Evolutionary conservation across 37 sponge, comb jelly and placozoan species (phyloP).

Genomic region (Spongilla lacustris): DNA sequence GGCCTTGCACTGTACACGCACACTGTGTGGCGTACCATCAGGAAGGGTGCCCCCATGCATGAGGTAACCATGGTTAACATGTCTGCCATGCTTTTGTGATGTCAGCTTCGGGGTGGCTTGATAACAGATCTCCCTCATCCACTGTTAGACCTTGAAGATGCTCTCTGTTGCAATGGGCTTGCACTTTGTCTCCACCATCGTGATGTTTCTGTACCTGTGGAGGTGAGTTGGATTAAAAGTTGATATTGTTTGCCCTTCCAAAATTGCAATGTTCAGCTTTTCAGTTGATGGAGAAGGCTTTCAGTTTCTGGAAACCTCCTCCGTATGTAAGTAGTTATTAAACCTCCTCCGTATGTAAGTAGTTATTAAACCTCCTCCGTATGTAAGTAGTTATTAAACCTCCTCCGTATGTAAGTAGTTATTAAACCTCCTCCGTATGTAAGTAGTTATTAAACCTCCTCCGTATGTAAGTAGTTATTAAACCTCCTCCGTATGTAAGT

Average conservation of each 20-base stretch:
- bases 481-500: slow-evolving; percentile 58
- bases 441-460: slow-evolving; percentile 17
- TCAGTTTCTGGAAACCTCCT: slow-evolving; percentile 30
- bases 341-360: slow-evolving; percentile 58
- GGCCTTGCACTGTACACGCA: slow-evolving; percentile 49
- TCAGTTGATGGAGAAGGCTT: slow-evolving; percentile 48
- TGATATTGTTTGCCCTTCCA: neutral
- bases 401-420: slow-evolving; percentile 51
- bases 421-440: slow-evolving; percentile 57
- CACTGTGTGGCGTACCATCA: slow-evolving; percentile 62
- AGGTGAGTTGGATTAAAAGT: slow-evolving; percentile 29
- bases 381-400: slow-evolving; percentile 37
- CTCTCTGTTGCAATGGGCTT: slow-evolving; percentile 64
- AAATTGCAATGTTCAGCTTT: slow-evolving; percentile 5
- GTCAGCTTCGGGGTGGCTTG: neutral
- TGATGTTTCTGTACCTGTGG: slow-evolving; percentile 69
- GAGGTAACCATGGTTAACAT: slow-evolving; percentile 11
- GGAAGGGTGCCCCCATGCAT: slow-evolving; percentile 81
- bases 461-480: slow-evolving; percentile 49
- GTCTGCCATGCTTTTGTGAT: neutral
- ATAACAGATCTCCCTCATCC: neutral
- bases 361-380: slow-evolving; percentile 31
- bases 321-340: slow-evolving; percentile 49
- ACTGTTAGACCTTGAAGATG: slow-evolving; percentile 60
- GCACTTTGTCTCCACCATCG: slow-evolving; percentile 44